Evolutionary conservation across 2,113 vertebrate species (phyloP), one percentile per base, ranked within the genome.

Genomic region (Xiphophorus couchianus): DNA sequence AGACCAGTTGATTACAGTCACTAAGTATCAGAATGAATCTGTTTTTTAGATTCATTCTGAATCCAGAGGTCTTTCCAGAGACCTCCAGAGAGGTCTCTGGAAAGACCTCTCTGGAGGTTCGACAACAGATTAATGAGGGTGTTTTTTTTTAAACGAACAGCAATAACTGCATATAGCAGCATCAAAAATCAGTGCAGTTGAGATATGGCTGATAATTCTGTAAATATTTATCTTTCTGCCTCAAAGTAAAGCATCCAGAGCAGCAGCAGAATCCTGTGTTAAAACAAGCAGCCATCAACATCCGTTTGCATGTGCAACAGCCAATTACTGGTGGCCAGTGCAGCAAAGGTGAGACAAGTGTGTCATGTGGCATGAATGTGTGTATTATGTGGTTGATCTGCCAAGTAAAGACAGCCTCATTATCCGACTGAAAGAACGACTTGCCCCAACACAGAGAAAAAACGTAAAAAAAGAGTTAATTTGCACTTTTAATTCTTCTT

Each of bases 391-490:
- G 15, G 54, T 71, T 78, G 75, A 77, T 80, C 71, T 12, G 42
- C 35, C 25, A 39, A 28, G 73, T 85, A 62, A 84, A 87, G 86
- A 80, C 71, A 62, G 58, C 80, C 86, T 92, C 89, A 90, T 92
- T 93, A 92, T 87, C 72, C 67, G 22, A 5, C 69, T 86, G 86
- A 84, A 88, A 85, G 82, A 74, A 80, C 31, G 35, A 72, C 80
- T 83, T 78, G 63, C 63, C 69, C 51, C 12, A 33, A 69, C 31
- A 58, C 70, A 67, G 33, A 33, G 19, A 39, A 64, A 84, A 66
- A 62, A 35, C 54, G 33, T 35, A n/a, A 73, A 86, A 77, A 83
- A 77, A 78, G 87, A 93, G 84, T 86, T 90, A 83, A 94, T 93
- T 94, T 85, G 83, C 92, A 91, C 89, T 89, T 86, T 78, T 88